Base-by-base conservation (phyloP, 2,888 invertebrate genomes). In the Mesopsocus fuscifrons region DNA sequence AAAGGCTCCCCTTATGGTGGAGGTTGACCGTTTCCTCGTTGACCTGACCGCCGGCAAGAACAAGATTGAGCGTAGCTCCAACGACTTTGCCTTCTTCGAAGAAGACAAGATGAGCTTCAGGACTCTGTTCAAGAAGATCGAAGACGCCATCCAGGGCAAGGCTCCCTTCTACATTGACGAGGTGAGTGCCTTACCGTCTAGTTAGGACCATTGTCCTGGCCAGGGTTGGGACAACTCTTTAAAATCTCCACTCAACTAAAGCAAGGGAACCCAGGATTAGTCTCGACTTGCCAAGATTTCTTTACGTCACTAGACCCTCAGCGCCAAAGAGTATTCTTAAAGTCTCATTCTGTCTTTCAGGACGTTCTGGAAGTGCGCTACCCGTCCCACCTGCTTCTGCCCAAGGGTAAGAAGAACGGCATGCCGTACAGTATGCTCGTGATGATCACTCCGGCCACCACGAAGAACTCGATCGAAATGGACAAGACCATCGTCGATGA, bases 381-480 rank as follows among this genome's bases (percentile, higher is more conserved):
- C 67, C 82, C 83, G 2, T 66, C 71, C 20, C 74, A 79, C 51
- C 63, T 81, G 34, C 56, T 81, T 32, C 61, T 84, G 42, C 83
- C 84, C 33, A 77, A 65, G 53, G 84, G 84, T 55, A 69, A 59
- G 49, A 60, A 62, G 42, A 71, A 71, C 46, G 84, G 84, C 42
- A 63, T 74, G 62, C 66, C 69, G 18, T 69, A 71, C 65, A 65
- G 72, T 53, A 51, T 80, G 34, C 76, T 72, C 60, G 68, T 73
- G 41, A 68, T 74, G 47, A 65, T 77, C 9, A 65, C 66, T 23
- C 73, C 75, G 32, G 58, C 68, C 47, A 66, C 69, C 47, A 51
- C 63, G 33, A 48, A 38, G 20, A 33, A 15, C 9, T 3, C 9
- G 17, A 4, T 16, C 3, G 17, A 33, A 17, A 33, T 16, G 33